phyloP scores from a whole-genome alignment of 2,888 invertebrate species.

The Anorthoa munda region DNA sequence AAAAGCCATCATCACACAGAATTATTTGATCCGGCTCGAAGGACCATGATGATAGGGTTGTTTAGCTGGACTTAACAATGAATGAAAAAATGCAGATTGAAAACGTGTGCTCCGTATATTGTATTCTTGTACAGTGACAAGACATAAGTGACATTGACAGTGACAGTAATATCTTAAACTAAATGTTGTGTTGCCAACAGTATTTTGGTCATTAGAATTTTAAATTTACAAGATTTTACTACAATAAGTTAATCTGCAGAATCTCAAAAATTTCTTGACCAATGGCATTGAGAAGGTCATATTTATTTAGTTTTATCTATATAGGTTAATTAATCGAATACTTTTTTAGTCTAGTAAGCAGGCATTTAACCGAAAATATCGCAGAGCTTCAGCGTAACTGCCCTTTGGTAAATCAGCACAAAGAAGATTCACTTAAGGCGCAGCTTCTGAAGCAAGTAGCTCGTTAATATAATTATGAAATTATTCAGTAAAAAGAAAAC shows the following conservation, averaged over 20 bases:
- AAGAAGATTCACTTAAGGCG: slow-evolving; percentile 51
- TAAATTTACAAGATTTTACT: background rate
- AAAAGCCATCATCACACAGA: background rate
- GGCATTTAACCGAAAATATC: slow-evolving; percentile 32
- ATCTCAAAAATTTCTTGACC: background rate
- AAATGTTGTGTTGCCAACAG: no score
- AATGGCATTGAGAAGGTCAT: background rate
- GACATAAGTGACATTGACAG: no score
- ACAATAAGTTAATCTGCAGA: no score
- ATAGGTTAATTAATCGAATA: background rate
- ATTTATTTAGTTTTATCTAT: no score
- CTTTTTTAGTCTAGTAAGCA: slow-evolving; percentile 3
- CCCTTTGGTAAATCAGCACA: slow-evolving; percentile 52
- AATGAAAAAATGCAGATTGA: no score
- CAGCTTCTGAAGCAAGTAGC: background rate
- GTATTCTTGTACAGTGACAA: no score
- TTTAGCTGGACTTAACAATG: no score
- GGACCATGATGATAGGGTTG: no score
- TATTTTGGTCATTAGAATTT: background rate
- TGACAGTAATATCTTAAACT: no score
- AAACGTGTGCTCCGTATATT: no score
- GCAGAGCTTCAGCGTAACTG: slow-evolving; percentile 32
- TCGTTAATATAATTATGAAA: background rate
- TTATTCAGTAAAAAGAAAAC: background rate
- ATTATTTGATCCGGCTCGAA: background rate